Evolutionary conservation across 2,113 vertebrate genomes (phyloP).

Genomic region (Apteryx mantelli): DNA sequence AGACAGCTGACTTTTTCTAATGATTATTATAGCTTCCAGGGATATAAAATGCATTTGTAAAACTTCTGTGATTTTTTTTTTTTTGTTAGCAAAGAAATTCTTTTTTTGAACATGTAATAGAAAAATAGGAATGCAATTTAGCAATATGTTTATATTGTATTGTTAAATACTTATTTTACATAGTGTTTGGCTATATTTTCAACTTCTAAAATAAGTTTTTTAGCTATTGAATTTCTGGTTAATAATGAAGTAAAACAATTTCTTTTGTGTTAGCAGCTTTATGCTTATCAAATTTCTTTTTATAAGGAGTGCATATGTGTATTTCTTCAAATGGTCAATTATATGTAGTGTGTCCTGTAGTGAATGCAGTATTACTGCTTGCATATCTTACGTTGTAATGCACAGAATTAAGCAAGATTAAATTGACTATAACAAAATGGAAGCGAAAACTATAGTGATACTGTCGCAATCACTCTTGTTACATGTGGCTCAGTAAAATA

Average conservation of each 20-base stretch:
- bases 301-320: not conserved
- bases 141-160: not conserved
- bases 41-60: not conserved
- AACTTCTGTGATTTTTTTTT: not conserved
- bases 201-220: not conserved
- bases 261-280: not conserved
- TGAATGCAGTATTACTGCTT: not conserved
- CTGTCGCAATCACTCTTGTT: not conserved
- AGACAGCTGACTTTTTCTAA: not conserved
- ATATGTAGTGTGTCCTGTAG: not conserved
- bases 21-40: not conserved
- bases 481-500: not conserved
- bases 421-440: not conserved
- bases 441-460: not conserved
- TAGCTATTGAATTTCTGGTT: not conserved
- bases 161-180: not conserved
- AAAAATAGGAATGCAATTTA: not conserved
- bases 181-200: not conserved
- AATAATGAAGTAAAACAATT: not conserved
- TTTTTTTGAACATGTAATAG: not conserved
- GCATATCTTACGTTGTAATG: not conserved
- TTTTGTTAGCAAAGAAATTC: not conserved
- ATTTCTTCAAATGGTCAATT: not conserved
- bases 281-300: not conserved
- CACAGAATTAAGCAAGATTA: not conserved